Evolutionary conservation across 2,797 vertebrate species (phyloP), one percentile per base, ranked within the genome.

Genomic region (Enteromius fasciolatus): DNA sequence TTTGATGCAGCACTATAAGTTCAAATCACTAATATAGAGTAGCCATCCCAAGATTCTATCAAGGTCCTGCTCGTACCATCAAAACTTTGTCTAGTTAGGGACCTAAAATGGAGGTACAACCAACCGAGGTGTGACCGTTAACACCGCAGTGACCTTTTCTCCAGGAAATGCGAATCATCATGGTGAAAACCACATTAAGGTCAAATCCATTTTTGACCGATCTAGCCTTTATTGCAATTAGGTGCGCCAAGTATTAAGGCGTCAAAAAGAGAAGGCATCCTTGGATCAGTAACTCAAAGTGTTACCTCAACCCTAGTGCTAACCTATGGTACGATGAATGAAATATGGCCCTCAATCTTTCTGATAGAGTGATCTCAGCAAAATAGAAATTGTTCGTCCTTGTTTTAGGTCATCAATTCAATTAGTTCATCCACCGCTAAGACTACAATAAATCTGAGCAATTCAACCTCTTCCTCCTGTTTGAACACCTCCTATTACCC

Each of bases 401-500:
- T 86, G 86, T 87, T 89, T 86, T 83, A 90, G 92, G 90, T 92
- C 91, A 90, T 89, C 87, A 88, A 88, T 91, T 88, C 88, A 89
- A 90, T 94, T 90, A 91, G 81, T 84, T 87, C 36, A 18, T 69
- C 84, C 86, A 86, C 86, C 88, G 83, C 68, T 50, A 74, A 85
- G 88, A 84, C 81, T 78, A 77, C 75, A 3, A 64, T 57, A 83
- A 91, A 91, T 86, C 83, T 87, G 79, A 68, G 80, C 48, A 44
- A 78, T 82, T 87, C 89, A 87, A 88, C 87, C 86, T 84, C 81
- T 59, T 82, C 69, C 61, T 31, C 66, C 80, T 73, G 64, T 85
- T 81, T 70, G 85, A 85, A 86, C 86, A 79, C 81, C 85, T 86
- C 84, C 83, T 80, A 44, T 82, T 52, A 72, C 69, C 12, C 10